Evolutionary conservation across 2,797 vertebrate genomes (phyloP).

Genomic region (Myotis myotis): DNA sequence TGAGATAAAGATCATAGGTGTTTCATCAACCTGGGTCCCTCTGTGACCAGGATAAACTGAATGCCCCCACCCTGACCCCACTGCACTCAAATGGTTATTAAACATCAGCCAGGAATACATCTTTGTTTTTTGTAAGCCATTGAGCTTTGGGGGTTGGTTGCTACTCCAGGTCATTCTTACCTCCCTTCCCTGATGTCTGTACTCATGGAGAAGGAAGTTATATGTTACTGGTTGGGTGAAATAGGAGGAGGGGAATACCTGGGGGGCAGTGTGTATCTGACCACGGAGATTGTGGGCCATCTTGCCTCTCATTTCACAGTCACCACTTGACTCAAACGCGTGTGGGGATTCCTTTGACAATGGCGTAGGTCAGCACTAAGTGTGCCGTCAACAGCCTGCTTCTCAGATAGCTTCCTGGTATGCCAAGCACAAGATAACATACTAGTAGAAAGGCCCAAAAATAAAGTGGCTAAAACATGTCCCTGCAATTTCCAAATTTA

Average conservation of each 20-base stretch:
- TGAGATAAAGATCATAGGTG: too few relatives aligned
- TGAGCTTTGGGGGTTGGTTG: not conserved
- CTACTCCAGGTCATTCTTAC: not conserved
- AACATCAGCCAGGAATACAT: not conserved
- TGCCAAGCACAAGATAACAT: conserved; percentile 15
- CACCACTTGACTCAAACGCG: not conserved
- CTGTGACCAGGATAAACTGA: not conserved
- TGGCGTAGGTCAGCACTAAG: not conserved
- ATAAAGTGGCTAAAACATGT: not conserved
- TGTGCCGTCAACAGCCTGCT: not conserved
- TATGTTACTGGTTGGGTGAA: not conserved
- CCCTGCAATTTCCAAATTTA: conserved; percentile 32
- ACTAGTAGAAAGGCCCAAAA: conserved; percentile 39
- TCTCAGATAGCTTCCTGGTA: conserved; percentile 17
- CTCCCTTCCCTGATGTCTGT: not conserved
- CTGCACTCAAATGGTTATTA: not conserved
- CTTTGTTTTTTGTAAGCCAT: conserved; percentile 13
- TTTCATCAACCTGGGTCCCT: not conserved
- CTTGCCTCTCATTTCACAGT: not conserved
- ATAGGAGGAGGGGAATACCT: not conserved
- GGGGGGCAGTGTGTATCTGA: not conserved
- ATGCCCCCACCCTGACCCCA: not conserved
- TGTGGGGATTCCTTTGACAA: conserved; percentile 34
- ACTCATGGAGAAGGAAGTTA: not conserved
- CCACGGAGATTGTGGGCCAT: not conserved